A percentile compares a stretch with the other conserved stretches of the same genome.
phyloP scores from a whole-genome alignment of 2,113 vertebrate species.

The Leucosticte australis region DNA sequence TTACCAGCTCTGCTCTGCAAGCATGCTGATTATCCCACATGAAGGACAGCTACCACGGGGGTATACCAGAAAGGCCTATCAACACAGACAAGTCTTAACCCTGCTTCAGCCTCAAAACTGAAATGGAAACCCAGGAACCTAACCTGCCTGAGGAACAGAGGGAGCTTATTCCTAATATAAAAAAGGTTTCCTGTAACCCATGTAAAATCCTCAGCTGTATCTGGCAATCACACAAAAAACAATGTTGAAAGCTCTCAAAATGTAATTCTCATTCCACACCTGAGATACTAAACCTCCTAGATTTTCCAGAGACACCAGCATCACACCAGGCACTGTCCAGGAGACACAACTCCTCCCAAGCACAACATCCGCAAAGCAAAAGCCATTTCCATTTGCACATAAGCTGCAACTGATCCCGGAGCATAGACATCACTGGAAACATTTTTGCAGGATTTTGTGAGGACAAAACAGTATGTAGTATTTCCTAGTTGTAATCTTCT shows the following conservation, averaged over 20 bases:
- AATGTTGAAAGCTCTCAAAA: not conserved
- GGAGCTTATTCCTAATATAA: not conserved
- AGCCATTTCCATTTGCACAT: not conserved
- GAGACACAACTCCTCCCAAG: not conserved
- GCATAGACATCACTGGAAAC: not conserved
- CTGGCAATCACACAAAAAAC: not conserved
- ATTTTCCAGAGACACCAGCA: not conserved
- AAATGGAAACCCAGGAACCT: not conserved
- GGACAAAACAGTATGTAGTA: not conserved
- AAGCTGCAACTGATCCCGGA: not conserved
- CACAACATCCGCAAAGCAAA: not conserved
- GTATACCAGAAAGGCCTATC: not conserved
- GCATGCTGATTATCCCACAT: not conserved
- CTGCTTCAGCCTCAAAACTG: not conserved
- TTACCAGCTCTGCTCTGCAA: not conserved
- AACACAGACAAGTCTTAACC: not conserved
- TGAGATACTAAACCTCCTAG: not conserved
- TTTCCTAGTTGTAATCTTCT: not conserved
- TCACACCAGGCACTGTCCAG: not conserved
- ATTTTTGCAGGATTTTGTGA: not conserved
- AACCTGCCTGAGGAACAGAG: not conserved
- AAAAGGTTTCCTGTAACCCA: not conserved
- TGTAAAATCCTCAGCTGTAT: not conserved
- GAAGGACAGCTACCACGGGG: rapidly evolving
- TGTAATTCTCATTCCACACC: not conserved